A percentile compares a stretch with the other conserved stretches of the same genome.
Evolutionary conservation across 2,113 vertebrate genomes (phyloP).

Genomic region (Apus apus): DNA sequence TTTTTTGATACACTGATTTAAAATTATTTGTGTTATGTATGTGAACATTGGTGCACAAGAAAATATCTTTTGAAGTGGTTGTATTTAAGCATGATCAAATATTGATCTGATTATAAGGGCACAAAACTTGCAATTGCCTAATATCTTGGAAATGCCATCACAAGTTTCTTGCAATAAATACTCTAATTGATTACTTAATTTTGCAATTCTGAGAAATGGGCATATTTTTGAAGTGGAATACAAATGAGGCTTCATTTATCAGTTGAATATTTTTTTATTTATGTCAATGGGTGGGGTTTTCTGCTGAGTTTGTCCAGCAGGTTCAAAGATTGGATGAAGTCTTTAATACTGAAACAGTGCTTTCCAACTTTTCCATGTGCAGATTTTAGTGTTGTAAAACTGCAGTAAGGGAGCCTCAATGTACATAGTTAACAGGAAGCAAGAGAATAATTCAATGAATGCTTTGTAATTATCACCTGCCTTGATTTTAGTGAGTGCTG

Average conservation of each 20-base stretch:
- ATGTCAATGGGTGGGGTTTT: accelerated
- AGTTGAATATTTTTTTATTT: not conserved
- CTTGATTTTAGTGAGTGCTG: not conserved
- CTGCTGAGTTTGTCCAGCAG: not conserved
- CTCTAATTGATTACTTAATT: not conserved
- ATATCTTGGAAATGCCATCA: not conserved
- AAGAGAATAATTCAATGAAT: not conserved
- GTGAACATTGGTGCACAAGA: not conserved
- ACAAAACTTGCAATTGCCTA: not conserved
- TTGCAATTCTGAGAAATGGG: not conserved
- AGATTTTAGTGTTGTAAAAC: not conserved
- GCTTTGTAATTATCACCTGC: not conserved
- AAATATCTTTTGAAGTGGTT: not conserved
- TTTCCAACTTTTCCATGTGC: not conserved
- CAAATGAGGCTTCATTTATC: not conserved
- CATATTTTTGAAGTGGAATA: not conserved
- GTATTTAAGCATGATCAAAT: not conserved
- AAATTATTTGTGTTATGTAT: not conserved
- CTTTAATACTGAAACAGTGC: not conserved
- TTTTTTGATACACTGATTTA: not conserved
- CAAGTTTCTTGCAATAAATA: not conserved
- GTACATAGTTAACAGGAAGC: not conserved
- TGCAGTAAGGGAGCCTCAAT: not conserved
- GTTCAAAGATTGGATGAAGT: not conserved
- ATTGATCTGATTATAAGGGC: not conserved